phyloP scores from a whole-genome alignment of 2,888 invertebrate species.

The Pilophorus perplexus region DNA sequence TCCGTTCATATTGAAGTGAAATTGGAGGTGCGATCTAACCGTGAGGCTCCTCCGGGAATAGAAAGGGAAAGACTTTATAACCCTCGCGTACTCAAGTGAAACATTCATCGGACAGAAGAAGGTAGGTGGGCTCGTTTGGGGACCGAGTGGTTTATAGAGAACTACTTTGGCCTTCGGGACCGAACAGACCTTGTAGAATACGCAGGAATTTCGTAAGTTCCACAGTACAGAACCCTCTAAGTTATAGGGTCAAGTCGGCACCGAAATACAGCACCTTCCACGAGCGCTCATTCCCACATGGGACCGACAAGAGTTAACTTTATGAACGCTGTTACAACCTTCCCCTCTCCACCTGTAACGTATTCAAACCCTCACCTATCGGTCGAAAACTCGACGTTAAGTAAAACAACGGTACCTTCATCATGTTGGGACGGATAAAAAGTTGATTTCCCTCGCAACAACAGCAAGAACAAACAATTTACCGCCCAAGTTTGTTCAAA shows the following conservation, averaged over 20 bases:
- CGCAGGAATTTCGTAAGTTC: neutral
- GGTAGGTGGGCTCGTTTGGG: neutral
- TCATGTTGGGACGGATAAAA: too few relatives aligned
- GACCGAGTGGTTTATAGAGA: constrained; percentile 21
- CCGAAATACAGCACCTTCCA: constrained; percentile 19
- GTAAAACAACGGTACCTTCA: too few relatives aligned
- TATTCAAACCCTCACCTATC: constrained; percentile 18
- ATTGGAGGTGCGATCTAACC: too few relatives aligned
- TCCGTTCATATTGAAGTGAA: too few relatives aligned
- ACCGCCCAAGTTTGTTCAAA: too few relatives aligned
- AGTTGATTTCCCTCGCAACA: too few relatives aligned
- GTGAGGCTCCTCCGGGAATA: too few relatives aligned
- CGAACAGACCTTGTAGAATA: neutral
- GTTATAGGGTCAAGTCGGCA: constrained; percentile 29
- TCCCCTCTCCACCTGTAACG: neutral
- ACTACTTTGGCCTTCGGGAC: constrained; percentile 2
- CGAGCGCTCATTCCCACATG: constrained; percentile 1
- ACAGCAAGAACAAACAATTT: too few relatives aligned
- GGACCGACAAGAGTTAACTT: constrained; percentile 29
- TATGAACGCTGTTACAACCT: constrained; percentile 5
- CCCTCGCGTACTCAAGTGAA: constrained; percentile 14
- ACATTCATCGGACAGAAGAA: constrained; percentile 18
- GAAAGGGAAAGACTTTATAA: constrained; percentile 7
- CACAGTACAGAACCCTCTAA: neutral
- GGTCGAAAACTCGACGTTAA: too few relatives aligned